Conservation (phyloP, 1,140 invertebrate species). For the Cheumatopsyche charites region DNA sequence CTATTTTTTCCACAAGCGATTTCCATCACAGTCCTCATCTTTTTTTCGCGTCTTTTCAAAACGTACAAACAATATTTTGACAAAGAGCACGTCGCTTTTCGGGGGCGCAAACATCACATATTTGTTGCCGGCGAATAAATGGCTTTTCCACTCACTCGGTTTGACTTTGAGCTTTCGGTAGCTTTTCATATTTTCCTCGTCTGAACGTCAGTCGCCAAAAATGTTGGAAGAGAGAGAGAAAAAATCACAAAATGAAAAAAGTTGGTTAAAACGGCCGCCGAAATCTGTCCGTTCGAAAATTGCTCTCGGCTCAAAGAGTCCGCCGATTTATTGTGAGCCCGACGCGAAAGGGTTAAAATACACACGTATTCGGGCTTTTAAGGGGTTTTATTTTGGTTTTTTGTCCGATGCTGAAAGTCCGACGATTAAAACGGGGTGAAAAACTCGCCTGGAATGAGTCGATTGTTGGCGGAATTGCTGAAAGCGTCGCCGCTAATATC, state of each 20-base stretch:
- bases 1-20: not conserved
- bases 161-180: constrained; percentile 32
- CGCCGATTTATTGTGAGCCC: not conserved
- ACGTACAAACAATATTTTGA: constrained; percentile 35
- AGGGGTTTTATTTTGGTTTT: too few relatives aligned
- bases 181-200: constrained; percentile 28
- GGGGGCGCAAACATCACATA: constrained; percentile 27
- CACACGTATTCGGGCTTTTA: too few relatives aligned
- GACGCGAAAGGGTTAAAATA: constrained; percentile 2
- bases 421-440: too few relatives aligned
- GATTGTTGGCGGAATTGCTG: too few relatives aligned
- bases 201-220: not conserved
- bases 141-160: constrained; percentile 32
- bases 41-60: not conserved
- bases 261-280: not conserved
- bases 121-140: constrained; percentile 36
- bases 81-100: not conserved
- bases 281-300: constrained; percentile 5
- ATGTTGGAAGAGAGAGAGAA: not conserved
- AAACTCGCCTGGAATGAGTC: too few relatives aligned
- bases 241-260: not conserved
- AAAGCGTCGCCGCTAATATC: too few relatives aligned
- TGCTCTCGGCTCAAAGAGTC: not conserved
- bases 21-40: not conserved
- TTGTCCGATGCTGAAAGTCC: too few relatives aligned